phyloP scores from a whole-genome alignment of 1,140 invertebrate species.

The Nymphalis io region DNA sequence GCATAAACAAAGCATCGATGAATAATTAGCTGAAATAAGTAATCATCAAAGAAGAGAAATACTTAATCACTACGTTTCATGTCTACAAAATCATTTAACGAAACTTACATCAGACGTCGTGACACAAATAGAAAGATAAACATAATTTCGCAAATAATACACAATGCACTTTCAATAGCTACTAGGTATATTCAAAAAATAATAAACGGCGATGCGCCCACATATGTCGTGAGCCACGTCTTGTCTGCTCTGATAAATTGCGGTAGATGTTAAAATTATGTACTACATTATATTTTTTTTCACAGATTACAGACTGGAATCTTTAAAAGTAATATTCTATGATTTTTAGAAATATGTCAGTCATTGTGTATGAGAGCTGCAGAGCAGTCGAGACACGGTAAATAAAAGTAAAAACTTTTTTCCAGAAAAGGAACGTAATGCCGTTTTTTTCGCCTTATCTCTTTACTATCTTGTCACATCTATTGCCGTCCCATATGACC shows the following conservation, averaged over 20 bases:
- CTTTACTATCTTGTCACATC: too few relatives aligned
- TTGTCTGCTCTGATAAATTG: not conserved
- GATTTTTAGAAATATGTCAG: not conserved
- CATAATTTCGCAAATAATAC: not conserved
- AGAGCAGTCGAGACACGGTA: too few relatives aligned
- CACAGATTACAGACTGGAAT: not conserved
- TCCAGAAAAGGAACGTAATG: too few relatives aligned
- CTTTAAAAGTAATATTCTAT: not conserved
- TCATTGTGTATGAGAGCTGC: not conserved
- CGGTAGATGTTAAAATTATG: not conserved
- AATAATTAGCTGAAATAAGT: too few relatives aligned
- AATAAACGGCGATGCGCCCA: not conserved
- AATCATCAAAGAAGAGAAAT: not conserved
- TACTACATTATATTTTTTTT: not conserved
- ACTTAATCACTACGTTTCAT: not conserved
- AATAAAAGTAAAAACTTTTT: too few relatives aligned
- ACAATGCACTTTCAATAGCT: slow-evolving; percentile 3
- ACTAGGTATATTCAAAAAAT: not conserved
- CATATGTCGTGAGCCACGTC: not conserved
- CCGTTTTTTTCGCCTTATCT: too few relatives aligned
- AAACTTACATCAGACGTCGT: not conserved
- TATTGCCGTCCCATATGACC: too few relatives aligned
- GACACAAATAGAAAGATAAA: slow-evolving; percentile 3
- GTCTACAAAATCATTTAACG: not conserved
- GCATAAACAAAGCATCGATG: too few relatives aligned